phyloP scores from a whole-genome alignment of 2,888 invertebrate species.

The Seira sanloemensis region DNA sequence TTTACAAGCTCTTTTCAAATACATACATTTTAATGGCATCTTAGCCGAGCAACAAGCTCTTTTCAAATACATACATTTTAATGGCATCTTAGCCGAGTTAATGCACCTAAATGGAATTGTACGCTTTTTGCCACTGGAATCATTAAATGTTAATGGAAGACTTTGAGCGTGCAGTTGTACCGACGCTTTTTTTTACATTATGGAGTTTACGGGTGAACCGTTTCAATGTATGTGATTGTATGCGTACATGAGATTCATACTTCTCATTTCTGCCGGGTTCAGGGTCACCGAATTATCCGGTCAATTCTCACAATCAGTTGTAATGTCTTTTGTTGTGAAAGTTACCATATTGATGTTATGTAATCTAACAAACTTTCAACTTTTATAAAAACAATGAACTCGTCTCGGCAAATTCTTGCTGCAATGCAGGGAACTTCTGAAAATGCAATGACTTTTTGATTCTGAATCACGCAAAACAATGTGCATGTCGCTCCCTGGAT shows the following conservation, averaged over 20 bases:
- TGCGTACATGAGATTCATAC: not conserved
- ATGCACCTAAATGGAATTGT: slow-evolving; percentile 14
- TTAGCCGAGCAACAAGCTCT: too few relatives aligned
- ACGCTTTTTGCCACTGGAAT: slow-evolving; percentile 8
- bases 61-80: not conserved
- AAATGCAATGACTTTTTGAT: too few relatives aligned
- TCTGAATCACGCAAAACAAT: not conserved
- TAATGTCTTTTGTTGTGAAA: slow-evolving; percentile 7
- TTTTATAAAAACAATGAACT: not conserved
- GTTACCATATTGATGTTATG: not conserved
- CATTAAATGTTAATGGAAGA: slow-evolving; percentile 5
- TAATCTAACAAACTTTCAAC: not conserved
- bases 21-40: not conserved
- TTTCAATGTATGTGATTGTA: not conserved
- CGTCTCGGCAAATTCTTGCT: slow-evolving; percentile 12
- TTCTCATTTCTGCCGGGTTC: slow-evolving; percentile 24
- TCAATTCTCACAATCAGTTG: slow-evolving; percentile 35
- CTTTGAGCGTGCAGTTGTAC: slow-evolving; percentile 7
- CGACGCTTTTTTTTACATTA: too few relatives aligned
- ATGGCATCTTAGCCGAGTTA: not conserved
- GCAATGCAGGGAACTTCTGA: not conserved
- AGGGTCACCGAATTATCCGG: slow-evolving; percentile 54
- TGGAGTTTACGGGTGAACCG: not conserved
- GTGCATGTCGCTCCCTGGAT: not conserved
- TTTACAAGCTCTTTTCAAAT: not conserved